Conservation (phyloP, 1,140 invertebrate genomes). For the Camponotus pennsylvanicus region DNA sequence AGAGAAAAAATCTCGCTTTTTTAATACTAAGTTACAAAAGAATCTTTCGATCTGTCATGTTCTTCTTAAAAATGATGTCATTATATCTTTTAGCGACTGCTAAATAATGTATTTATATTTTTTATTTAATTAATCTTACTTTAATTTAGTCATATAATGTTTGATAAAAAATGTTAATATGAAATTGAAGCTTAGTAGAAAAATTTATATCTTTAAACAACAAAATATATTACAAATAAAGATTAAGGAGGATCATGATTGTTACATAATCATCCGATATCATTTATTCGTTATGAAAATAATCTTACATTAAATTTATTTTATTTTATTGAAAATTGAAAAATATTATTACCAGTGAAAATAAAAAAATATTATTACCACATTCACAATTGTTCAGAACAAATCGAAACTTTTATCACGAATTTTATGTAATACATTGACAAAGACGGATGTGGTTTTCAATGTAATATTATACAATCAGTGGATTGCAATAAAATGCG, state of each 20-base stretch:
- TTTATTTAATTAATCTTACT: neutral
- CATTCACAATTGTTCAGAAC: slow-evolving; percentile 8
- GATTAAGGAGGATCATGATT: neutral
- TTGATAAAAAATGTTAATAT: too few species aligned
- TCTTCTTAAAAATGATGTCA: neutral
- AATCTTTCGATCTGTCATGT: neutral
- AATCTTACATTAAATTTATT: neutral
- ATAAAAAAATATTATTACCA: neutral
- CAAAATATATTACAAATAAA: slow-evolving; percentile 8
- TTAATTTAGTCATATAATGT: too few species aligned
- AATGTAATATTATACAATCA: slow-evolving; percentile 22
- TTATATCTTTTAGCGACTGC: neutral
- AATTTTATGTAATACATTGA: slow-evolving; percentile 15
- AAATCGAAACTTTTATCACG: neutral
- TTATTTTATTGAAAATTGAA: neutral
- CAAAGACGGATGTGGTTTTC: neutral
- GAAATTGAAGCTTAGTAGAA: neutral
- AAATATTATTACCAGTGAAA: neutral
- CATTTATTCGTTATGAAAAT: neutral
- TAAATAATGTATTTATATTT: neutral
- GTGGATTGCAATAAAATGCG: neutral
- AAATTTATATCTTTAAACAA: neutral
- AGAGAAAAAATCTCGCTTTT: neutral
- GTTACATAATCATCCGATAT: neutral
- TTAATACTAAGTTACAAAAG: neutral